These are phyloP conservation scores for Panurus biarmicus DNA, from an alignment of 2,113 vertebrate species.

Conservation along the genomic window DNA sequence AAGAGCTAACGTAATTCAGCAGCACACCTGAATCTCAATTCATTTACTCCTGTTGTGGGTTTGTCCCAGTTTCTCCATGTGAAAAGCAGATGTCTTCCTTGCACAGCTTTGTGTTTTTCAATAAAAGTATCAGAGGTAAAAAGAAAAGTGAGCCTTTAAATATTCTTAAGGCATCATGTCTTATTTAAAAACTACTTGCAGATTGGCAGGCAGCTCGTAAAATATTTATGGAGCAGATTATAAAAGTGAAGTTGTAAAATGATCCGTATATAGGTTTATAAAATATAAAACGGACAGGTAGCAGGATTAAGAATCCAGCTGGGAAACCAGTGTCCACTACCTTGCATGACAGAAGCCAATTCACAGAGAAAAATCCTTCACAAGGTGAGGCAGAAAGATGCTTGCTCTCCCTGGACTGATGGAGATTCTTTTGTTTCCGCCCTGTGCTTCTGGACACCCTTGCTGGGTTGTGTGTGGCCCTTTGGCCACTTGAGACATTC, in stretches of 20 bases:
- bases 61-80: conserved; percentile 2
- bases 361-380: background rate
- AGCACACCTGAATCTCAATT: conserved; percentile 18
- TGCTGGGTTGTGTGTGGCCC: background rate
- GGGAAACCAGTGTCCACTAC: background rate
- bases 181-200: conserved; percentile 57
- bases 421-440: background rate
- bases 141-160: conserved; percentile 33
- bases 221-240: conserved; percentile 53
- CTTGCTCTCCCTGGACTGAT: background rate
- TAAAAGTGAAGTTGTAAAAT: conserved; percentile 60
- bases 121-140: background rate
- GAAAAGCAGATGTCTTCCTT: conserved; percentile 8
- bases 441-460: background rate
- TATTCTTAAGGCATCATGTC: conserved; percentile 52
- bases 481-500: rapidly evolving
- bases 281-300: conserved; percentile 39
- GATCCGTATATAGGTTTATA: conserved; percentile 47
- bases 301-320: conserved; percentile 20
- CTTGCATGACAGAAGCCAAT: background rate
- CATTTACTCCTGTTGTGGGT: background rate
- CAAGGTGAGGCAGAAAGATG: background rate
- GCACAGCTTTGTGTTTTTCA: conserved; percentile 6
- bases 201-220: conserved; percentile 43
- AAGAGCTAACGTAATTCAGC: background rate